Conservation (phyloP, 2,888 invertebrate species). For the Drosophila kambysellisi region DNA sequence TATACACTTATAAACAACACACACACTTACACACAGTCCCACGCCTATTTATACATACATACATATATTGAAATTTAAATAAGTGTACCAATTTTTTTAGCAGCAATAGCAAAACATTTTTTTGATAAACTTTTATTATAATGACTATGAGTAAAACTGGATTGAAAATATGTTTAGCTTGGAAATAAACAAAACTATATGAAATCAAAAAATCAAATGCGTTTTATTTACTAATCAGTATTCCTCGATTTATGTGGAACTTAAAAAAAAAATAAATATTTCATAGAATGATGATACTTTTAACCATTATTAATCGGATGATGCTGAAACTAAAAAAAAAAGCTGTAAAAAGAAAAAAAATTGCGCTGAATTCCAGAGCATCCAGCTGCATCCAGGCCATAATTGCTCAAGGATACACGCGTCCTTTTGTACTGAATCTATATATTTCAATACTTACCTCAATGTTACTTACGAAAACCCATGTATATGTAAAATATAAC, state of each 20-base stretch:
- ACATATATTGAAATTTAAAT: conserved; percentile 48
- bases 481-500: background rate
- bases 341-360: background rate
- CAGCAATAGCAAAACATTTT: conserved; percentile 64
- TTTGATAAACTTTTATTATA: conserved; percentile 71
- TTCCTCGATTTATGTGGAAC: background rate
- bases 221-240: conserved; percentile 4
- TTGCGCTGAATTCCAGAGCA: background rate
- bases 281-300: background rate
- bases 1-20: conserved; percentile 5
- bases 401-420: background rate
- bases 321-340: background rate
- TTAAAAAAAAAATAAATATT: too few relatives aligned
- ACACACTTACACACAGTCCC: conserved; percentile 30
- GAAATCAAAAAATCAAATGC: conserved; percentile 28
- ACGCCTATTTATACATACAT: conserved; percentile 33
- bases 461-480: background rate
- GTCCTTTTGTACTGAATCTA: background rate
- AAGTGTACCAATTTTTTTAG: conserved; percentile 62
- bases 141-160: conserved; percentile 67
- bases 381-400: background rate
- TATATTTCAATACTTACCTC: background rate
- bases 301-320: background rate
- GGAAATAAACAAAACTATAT: conserved; percentile 65
- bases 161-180: conserved; percentile 69